These are phyloP conservation scores for Amia ocellicauda DNA, from an alignment of 2,113 vertebrate species.

Conservation along the genomic window DNA sequence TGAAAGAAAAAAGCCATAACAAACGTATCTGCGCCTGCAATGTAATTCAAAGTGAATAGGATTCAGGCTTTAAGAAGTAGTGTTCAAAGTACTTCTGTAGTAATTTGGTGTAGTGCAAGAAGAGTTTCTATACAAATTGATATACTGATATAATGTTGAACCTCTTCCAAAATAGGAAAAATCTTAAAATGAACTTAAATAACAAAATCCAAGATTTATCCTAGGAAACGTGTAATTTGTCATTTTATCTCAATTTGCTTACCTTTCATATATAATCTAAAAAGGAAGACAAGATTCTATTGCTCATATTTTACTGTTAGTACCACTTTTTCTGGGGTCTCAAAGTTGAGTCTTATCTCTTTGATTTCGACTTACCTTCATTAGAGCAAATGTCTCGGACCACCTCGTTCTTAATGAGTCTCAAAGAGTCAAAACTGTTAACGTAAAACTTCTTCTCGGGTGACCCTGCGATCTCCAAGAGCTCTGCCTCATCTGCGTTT, in stretches of 20 bases:
- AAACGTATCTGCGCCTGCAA: neutral
- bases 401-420: constrained; percentile 64
- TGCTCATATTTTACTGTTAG: too few species aligned
- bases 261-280: too few species aligned
- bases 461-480: constrained; percentile 61
- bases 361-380: constrained; percentile 58
- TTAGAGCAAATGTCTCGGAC: constrained; percentile 70
- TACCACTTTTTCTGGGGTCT: too few species aligned
- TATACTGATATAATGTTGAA: neutral
- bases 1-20: neutral
- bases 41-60: neutral
- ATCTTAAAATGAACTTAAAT: neutral
- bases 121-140: neutral
- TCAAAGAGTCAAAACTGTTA: constrained; percentile 71
- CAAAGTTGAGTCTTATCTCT: neutral
- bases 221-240: too few species aligned
- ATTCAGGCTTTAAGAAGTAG: neutral
- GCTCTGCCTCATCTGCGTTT: constrained; percentile 42
- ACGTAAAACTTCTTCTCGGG: constrained; percentile 64
- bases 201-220: too few species aligned
- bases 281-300: too few species aligned
- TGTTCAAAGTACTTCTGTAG: neutral
- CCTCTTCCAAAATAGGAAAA: neutral
- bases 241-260: too few species aligned
- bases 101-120: constrained; percentile 6